Evolutionary conservation across 2,113 vertebrate species (phyloP), one percentile per base, ranked within the genome.

Genomic region (Gyps fulvus): DNA sequence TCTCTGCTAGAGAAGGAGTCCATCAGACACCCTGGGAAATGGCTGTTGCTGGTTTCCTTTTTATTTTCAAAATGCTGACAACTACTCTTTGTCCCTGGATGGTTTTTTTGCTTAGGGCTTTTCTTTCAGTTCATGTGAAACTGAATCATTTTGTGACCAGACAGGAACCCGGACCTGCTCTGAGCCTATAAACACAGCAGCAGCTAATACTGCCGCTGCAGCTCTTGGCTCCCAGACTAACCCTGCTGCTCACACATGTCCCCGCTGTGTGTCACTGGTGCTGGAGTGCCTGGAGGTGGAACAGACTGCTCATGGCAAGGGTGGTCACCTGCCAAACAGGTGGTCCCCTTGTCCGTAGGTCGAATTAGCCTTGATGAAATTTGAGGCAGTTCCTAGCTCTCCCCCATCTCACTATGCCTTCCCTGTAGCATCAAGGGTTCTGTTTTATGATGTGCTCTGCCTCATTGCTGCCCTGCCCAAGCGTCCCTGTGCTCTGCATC

Each of bases 191-290:
- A 87, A 85, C 34, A 13, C 38, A 19, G 70, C 74, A 42, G 82
- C 70, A 92, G 69, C 59, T 70, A 69, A 50, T 29, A 17, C 23
- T 65, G 36, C 58, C 7, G 2, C 54, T 10, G 63, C 81, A 89
- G 78, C 38, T 29, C 21, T 17, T 13, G 57, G 59, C 57, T 82
- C 16, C n/a, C 57, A 59, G 73, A 47, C 70, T 36, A 73, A n/a
- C 29, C 25, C 59, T 11, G 6, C 61, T 67, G 78, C 70, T 36
- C 50, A 40, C 2, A 0, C 4, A 1, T 29, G 9, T 62, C 34
- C 70, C 47, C 1, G 0, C 16, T 2, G 31, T 0, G 13, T 76
- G 62, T 31, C 90, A 55, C 62, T 0, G 0, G 13, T 34, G 58
- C 67, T 34, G 49, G 29, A 31, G 43, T 0, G 0, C 65, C 76